Evolutionary conservation across 2,888 invertebrate genomes (phyloP).

Genomic region (Spisula solida): DNA sequence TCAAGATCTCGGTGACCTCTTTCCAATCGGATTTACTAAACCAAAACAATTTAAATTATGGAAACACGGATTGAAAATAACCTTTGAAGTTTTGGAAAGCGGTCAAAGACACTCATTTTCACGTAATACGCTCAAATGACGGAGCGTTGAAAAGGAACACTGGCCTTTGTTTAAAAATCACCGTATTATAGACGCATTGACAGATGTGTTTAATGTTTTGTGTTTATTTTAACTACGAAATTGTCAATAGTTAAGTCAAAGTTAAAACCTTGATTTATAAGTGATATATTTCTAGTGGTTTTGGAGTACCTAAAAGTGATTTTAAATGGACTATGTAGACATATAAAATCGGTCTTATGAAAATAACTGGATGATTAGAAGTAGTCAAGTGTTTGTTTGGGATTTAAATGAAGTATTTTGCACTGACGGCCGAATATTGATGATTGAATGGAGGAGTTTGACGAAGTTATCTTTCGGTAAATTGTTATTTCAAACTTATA

Average conservation of each 20-base stretch:
- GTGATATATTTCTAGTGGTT: background rate
- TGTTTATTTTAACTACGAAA: background rate
- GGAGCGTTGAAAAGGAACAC: conserved; percentile 3
- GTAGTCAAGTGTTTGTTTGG: background rate
- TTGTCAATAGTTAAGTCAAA: background rate
- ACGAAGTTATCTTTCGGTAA: background rate
- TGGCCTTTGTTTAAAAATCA: conserved; percentile 2
- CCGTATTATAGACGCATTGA: background rate
- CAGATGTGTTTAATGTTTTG: background rate
- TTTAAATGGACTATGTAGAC: background rate
- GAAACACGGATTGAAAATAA: background rate
- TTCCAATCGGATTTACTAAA: too few relatives aligned
- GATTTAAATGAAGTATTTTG: conserved; percentile 6
- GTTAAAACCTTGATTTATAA: background rate
- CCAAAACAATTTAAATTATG: too few relatives aligned
- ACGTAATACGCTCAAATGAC: background rate
- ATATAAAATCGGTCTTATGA: conserved; percentile 1
- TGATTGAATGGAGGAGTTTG: background rate
- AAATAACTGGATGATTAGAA: background rate
- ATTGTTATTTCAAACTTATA: background rate
- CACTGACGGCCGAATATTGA: background rate
- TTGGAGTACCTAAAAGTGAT: background rate
- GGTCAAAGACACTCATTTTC: background rate
- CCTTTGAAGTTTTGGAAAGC: background rate
- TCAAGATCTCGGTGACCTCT: too few relatives aligned